phyloP scores from a whole-genome alignment of 2,113 vertebrate species.

The Trachemys scripta region DNA sequence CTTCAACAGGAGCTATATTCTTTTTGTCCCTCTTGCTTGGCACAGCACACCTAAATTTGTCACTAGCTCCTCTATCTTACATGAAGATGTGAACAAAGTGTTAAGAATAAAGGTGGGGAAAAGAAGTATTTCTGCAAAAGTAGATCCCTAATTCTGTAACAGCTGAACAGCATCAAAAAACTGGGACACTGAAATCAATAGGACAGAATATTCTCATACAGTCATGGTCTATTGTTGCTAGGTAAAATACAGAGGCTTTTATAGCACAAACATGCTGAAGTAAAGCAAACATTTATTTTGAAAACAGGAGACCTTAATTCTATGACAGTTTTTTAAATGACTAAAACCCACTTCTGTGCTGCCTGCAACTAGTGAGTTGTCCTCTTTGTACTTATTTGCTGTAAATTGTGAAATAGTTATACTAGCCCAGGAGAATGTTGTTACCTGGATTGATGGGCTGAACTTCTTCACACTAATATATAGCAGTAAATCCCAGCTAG shows the following conservation, averaged over 20 bases:
- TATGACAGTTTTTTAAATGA: not conserved
- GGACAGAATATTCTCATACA: not conserved
- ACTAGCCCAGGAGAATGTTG: not conserved
- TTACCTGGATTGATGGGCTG: not conserved
- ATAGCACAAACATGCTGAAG: not conserved
- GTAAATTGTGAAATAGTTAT: not conserved
- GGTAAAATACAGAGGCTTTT: not conserved
- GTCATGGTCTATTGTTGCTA: not conserved
- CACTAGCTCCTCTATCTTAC: not conserved
- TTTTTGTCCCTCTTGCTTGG: not conserved
- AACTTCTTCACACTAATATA: not conserved
- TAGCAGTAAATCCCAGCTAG: not conserved
- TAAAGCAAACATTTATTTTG: not conserved
- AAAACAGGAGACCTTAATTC: not conserved
- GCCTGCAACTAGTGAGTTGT: not conserved
- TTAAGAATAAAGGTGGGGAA: not conserved
- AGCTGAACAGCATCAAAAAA: not conserved
- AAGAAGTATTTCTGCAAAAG: not conserved
- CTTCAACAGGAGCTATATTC: not conserved
- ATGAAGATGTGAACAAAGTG: not conserved
- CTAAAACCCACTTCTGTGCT: not conserved
- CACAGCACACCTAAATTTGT: not conserved
- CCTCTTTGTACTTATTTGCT: not conserved
- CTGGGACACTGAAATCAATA: not conserved
- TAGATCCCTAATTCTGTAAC: not conserved